Evolutionary conservation across 2,888 invertebrate species (phyloP).

Genomic region (Trichogramma evanescens): DNA sequence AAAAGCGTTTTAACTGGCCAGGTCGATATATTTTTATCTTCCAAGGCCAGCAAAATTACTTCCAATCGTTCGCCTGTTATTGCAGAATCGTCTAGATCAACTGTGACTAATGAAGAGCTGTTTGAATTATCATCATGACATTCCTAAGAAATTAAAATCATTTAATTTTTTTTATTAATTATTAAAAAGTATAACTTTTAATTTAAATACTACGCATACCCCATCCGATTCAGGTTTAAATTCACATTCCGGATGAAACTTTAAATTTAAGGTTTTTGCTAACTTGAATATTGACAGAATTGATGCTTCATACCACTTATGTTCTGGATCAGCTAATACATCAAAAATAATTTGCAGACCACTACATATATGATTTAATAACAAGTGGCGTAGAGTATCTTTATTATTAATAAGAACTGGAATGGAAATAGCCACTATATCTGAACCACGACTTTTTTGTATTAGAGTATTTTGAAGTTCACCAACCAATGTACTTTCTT

Average conservation of each 20-base stretch:
- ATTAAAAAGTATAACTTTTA: too few relatives aligned
- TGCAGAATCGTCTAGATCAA: constrained; percentile 58
- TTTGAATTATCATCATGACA: not conserved
- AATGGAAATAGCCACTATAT: constrained; percentile 39
- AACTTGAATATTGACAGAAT: constrained; percentile 38
- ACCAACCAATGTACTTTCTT: constrained; percentile 47
- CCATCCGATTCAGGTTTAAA: too few relatives aligned
- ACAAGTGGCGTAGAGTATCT: constrained; percentile 28
- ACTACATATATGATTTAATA: constrained; percentile 30
- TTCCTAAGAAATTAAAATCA: not conserved
- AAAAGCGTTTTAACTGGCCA: constrained; percentile 37
- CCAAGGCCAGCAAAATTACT: constrained; percentile 33
- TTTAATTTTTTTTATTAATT: not conserved
- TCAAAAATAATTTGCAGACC: constrained; percentile 38
- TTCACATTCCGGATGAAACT: constrained; percentile 22
- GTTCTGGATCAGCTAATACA: constrained; percentile 30
- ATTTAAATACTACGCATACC: too few relatives aligned
- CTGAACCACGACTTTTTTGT: constrained; percentile 36
- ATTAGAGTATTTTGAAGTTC: constrained; percentile 42
- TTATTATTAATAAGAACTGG: constrained; percentile 39
- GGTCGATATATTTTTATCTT: constrained; percentile 22
- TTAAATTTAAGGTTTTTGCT: constrained; percentile 33
- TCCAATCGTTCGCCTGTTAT: constrained; percentile 36
- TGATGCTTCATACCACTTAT: constrained; percentile 36
- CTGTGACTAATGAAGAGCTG: constrained; percentile 48